Percentiles rank a stretch among this genome's conserved stretches.
phyloP scores from a whole-genome alignment of 2,113 vertebrate genomes.

The Clarias magur region DNA sequence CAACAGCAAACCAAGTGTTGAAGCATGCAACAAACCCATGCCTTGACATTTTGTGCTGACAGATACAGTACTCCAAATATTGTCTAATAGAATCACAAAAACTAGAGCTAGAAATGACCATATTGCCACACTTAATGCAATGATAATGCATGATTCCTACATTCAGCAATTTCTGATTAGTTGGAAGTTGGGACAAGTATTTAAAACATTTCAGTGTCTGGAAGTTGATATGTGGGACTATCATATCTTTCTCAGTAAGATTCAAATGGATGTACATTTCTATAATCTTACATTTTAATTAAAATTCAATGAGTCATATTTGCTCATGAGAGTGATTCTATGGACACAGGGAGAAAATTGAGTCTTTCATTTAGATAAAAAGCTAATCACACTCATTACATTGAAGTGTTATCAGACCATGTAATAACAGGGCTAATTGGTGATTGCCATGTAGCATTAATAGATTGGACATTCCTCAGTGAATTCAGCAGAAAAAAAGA shows the following conservation, averaged over 20 bases:
- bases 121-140: neutral
- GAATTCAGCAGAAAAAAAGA: constrained; percentile 45
- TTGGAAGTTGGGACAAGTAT: constrained; percentile 70
- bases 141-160: constrained; percentile 60
- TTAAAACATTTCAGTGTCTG: constrained; percentile 69
- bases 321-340: constrained; percentile 69
- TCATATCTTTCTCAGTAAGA: constrained; percentile 63
- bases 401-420: constrained; percentile 72
- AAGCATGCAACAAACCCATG: constrained; percentile 53
- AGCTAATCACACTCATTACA: constrained; percentile 78
- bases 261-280: constrained; percentile 67
- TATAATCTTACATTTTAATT: constrained; percentile 79
- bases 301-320: constrained; percentile 74
- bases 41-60: constrained; percentile 70
- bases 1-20: constrained; percentile 57
- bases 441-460: constrained; percentile 69
- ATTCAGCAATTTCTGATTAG: constrained; percentile 77
- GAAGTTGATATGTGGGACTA: constrained; percentile 64
- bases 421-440: constrained; percentile 77
- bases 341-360: constrained; percentile 73
- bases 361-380: constrained; percentile 81
- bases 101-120: neutral
- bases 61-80: constrained; percentile 58
- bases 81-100: constrained; percentile 67
- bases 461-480: constrained; percentile 63